Evolutionary conservation across 2,888 invertebrate species (phyloP).

Genomic region (Microctonus aethiopoides): DNA sequence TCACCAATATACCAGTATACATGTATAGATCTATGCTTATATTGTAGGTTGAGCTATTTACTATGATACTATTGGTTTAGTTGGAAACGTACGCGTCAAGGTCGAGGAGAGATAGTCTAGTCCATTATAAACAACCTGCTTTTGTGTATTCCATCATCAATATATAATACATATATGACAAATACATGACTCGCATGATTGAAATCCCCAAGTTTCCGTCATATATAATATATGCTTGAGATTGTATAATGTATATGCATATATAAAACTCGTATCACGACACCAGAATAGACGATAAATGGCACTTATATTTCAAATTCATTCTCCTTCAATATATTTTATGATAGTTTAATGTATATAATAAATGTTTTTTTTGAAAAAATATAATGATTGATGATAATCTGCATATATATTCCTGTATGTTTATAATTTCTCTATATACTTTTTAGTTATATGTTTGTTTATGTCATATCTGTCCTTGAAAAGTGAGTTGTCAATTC

Average conservation of each 20-base stretch:
- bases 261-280: neutral
- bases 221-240: neutral
- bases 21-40: slow-evolving; percentile 19
- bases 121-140: neutral
- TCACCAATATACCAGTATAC: neutral
- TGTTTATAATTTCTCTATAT: too few species aligned
- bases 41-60: neutral
- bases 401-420: too few species aligned
- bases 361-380: too few species aligned
- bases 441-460: too few species aligned
- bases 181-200: neutral
- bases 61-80: slow-evolving; percentile 19
- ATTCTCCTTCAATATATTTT: too few species aligned
- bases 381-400: too few species aligned
- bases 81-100: slow-evolving; percentile 26
- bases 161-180: neutral
- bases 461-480: too few species aligned
- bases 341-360: too few species aligned
- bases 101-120: slow-evolving; percentile 30
- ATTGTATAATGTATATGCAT: neutral
- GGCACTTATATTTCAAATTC: neutral
- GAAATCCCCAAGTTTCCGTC: neutral
- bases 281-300: neutral
- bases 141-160: neutral
- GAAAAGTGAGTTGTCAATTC: too few species aligned